These are phyloP conservation scores for Procambarus clarkii DNA, from an alignment of 1,140 invertebrate genomes.

Conservation along the genomic window DNA sequence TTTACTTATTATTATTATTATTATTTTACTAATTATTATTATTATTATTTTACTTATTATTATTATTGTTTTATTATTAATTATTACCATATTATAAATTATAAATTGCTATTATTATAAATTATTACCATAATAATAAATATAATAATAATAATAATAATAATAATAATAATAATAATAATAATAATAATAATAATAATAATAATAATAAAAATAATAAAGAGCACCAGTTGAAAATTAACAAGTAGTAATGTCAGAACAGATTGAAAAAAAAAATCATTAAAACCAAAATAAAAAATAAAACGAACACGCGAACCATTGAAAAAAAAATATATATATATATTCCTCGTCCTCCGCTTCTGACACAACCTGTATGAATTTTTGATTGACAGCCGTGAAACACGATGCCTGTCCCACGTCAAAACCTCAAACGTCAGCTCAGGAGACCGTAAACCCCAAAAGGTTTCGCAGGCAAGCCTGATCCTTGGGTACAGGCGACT, in stretches of 20 bases:
- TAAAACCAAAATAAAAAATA: not conserved
- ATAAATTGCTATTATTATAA: too few relatives aligned
- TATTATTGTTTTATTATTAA: too few relatives aligned
- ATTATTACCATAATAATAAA: too few relatives aligned
- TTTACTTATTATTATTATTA: not conserved
- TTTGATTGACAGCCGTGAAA: conserved; percentile 71
- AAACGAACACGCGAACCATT: not conserved
- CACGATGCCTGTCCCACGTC: conserved; percentile 69
- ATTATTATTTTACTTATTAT: too few relatives aligned
- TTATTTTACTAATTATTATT: not conserved
- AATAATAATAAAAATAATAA: too few relatives aligned
- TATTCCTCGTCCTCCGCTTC: conserved; percentile 34
- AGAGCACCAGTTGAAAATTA: too few relatives aligned
- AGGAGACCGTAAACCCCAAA: conserved; percentile 32
- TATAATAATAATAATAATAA: too few relatives aligned
- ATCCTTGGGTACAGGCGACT: not conserved
- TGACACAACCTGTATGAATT: conserved; percentile 71
- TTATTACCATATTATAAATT: too few relatives aligned
- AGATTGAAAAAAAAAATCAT: not conserved
- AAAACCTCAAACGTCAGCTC: conserved; percentile 63
- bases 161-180: too few relatives aligned
- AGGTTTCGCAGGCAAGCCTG: not conserved
- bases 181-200: too few relatives aligned
- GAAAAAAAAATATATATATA: not conserved
- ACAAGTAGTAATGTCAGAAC: too few relatives aligned